A percentile compares a stretch with the other conserved stretches of the same genome.
Conservation (phyloP, 2,113 vertebrate species). For the Semicossyphus pulcher region DNA sequence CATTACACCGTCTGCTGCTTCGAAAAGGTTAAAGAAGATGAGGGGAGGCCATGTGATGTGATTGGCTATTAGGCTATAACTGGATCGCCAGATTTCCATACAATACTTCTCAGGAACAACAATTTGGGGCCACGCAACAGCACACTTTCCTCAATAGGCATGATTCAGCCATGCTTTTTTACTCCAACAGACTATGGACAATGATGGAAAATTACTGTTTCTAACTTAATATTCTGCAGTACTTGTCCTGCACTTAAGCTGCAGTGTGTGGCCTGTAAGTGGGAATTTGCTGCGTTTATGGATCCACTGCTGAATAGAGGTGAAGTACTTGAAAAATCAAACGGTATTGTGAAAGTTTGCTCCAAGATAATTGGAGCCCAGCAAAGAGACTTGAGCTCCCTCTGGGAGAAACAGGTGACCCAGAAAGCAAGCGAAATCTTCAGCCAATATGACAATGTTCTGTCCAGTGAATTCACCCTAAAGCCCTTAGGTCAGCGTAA, state of each 20-base stretch:
- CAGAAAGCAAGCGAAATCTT: background rate
- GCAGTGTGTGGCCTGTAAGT: background rate
- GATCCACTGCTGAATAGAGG: background rate
- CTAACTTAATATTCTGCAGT: background rate
- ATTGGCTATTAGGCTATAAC: background rate
- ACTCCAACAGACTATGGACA: background rate
- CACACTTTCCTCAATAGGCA: background rate
- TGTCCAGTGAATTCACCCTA: background rate
- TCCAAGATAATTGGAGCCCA: background rate
- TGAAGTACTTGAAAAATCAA: background rate
- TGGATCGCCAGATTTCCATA: background rate
- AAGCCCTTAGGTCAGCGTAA: background rate
- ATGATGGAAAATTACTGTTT: background rate
- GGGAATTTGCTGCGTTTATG: background rate
- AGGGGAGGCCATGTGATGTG: background rate
- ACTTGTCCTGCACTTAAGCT: background rate
- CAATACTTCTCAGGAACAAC: background rate
- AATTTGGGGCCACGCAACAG: background rate
- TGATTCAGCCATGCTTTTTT: background rate
- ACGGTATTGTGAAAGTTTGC: background rate
- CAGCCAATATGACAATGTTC: background rate
- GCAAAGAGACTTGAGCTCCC: background rate
- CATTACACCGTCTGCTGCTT: conserved; percentile 6
- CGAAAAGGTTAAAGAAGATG: conserved; percentile 1
- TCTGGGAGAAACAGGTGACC: background rate